Evolutionary conservation across 2,888 invertebrate genomes (phyloP).

Genomic region (Lasioglossum villosulum): DNA sequence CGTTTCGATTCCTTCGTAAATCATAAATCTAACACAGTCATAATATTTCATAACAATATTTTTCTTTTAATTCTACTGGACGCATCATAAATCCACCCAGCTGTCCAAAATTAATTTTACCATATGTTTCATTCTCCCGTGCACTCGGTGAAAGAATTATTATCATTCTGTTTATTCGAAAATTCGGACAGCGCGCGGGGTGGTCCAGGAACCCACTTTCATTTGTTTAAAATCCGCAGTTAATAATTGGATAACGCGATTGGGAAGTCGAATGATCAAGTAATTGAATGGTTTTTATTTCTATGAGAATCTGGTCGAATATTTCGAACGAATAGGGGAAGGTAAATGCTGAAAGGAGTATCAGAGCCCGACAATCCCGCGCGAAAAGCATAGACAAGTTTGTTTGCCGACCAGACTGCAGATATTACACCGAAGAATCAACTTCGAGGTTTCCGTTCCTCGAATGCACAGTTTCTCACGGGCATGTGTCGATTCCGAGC

Average conservation of each 20-base stretch:
- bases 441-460: conserved; percentile 13
- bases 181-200: background rate
- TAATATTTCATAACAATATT: background rate
- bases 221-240: too few species aligned
- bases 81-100: background rate
- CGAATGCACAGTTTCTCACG: conserved; percentile 20
- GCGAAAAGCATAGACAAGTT: conserved; percentile 28
- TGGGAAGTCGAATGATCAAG: background rate
- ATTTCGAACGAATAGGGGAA: background rate
- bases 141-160: background rate
- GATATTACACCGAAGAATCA: conserved; percentile 52
- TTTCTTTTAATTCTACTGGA: background rate
- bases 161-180: background rate
- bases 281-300: background rate
- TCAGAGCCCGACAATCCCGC: background rate
- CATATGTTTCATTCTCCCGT: background rate
- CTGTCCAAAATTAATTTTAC: background rate
- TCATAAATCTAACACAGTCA: background rate
- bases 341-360: background rate
- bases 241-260: background rate
- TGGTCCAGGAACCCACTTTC: background rate
- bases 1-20: background rate
- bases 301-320: background rate
- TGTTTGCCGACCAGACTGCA: conserved; percentile 34
- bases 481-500: conserved; percentile 30